These are phyloP conservation scores for Cantharis lateralis DNA, from an alignment of 2,888 invertebrate genomes.

Conservation along the genomic window DNA sequence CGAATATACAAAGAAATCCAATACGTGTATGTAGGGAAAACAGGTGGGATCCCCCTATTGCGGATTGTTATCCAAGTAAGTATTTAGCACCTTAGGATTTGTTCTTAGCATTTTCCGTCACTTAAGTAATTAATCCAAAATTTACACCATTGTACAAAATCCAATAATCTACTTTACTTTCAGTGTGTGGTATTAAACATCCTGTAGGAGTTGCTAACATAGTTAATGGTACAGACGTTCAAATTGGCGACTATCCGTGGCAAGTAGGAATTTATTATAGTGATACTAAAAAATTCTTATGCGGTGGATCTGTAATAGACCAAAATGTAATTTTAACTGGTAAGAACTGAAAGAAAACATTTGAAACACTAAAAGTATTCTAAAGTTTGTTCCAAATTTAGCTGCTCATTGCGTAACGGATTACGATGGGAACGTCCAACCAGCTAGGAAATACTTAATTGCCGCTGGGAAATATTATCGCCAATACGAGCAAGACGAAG, in stretches of 20 bases:
- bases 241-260: not conserved
- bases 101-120: too few relatives aligned
- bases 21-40: not conserved
- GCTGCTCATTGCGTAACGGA: not conserved
- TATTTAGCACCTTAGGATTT: too few relatives aligned
- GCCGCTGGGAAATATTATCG: conserved; percentile 46
- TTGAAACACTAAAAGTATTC: too few relatives aligned
- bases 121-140: too few relatives aligned
- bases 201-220: not conserved
- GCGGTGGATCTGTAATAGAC: not conserved
- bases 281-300: not conserved
- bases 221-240: not conserved
- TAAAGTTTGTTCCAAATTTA: too few relatives aligned
- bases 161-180: too few relatives aligned
- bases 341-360: not conserved
- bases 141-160: too few relatives aligned
- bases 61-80: not conserved
- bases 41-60: not conserved
- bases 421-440: conserved; percentile 15
- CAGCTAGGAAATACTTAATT: conserved; percentile 30
- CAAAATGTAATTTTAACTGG: not conserved
- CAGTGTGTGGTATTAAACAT: not conserved
- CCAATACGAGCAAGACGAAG: conserved; percentile 37
- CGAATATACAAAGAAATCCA: not conserved
- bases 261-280: not conserved